phyloP scores from a whole-genome alignment of 2,113 vertebrate genomes.

The Colius striatus region DNA sequence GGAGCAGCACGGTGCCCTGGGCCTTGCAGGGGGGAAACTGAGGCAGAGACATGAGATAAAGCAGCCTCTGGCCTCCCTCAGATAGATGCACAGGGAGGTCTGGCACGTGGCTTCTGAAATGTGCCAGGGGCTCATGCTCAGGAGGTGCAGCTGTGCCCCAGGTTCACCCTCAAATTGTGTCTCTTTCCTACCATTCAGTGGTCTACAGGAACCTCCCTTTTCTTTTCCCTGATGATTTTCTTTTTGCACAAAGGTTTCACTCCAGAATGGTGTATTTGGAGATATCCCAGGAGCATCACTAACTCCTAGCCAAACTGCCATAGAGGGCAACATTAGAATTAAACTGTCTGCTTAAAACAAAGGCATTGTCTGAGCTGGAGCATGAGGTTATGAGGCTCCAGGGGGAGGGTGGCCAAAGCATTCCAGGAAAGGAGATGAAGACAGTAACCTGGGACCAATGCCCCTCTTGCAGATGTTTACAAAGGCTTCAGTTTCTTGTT shows the following conservation, averaged over 20 bases:
- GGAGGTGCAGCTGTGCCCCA: background rate
- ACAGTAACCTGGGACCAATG: fast-evolving
- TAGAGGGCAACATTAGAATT: background rate
- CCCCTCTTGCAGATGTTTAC: background rate
- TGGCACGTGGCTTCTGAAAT: background rate
- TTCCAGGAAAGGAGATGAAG: background rate
- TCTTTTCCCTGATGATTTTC: background rate
- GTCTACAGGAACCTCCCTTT: background rate
- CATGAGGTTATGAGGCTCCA: background rate
- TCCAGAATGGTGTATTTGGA: background rate
- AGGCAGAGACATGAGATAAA: background rate
- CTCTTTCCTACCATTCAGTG: background rate
- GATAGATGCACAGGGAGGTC: background rate
- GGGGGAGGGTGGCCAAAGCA: background rate
- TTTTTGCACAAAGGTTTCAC: background rate
- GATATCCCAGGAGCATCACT: fast-evolving
- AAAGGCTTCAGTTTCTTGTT: background rate
- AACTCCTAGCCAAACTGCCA: background rate
- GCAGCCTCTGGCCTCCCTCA: fast-evolving
- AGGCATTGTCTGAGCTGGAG: background rate
- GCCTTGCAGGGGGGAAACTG: background rate
- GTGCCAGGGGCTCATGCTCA: background rate
- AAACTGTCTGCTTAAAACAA: background rate
- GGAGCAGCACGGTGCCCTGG: background rate
- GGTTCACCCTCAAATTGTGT: background rate